A percentile compares a stretch with the other conserved stretches of the same genome.
Evolutionary conservation across 2,888 invertebrate genomes (phyloP).

Genomic region (Xestia xanthographa): DNA sequence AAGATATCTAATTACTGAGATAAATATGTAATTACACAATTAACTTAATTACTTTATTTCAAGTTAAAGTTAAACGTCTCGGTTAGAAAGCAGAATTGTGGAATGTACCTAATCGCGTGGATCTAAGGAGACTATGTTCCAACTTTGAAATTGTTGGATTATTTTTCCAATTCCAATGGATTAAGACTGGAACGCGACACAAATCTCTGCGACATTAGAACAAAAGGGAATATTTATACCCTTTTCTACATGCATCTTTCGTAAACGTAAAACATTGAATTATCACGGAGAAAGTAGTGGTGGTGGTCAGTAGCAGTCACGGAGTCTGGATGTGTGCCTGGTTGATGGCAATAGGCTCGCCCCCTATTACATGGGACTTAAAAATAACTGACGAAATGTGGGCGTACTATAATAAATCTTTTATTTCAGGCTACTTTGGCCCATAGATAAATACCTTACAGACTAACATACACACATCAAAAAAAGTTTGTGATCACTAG

Average conservation of each 20-base stretch:
- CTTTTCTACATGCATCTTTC: conserved; percentile 32
- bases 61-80: conserved; percentile 33
- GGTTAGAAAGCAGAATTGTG: conserved; percentile 36
- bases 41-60: conserved; percentile 47
- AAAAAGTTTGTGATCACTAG: too few species aligned
- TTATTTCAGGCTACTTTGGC: too few species aligned
- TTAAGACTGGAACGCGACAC: conserved; percentile 68
- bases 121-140: conserved; percentile 53
- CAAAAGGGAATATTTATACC: conserved; percentile 50
- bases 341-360: too few species aligned
- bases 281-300: conserved; percentile 8
- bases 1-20: conserved; percentile 31
- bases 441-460: too few species aligned
- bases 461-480: too few species aligned
- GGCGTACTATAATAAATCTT: too few species aligned
- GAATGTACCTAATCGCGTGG: conserved; percentile 44
- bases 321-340: too few species aligned
- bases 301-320: too few species aligned
- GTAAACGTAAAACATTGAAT: conserved; percentile 27
- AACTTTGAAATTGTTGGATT: conserved; percentile 72
- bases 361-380: too few species aligned
- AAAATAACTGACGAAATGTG: too few species aligned
- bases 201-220: conserved; percentile 40
- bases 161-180: conserved; percentile 76
- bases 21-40: conserved; percentile 47